Percentiles rank a stretch among this genome's conserved stretches.
Conservation (phyloP, 1,140 invertebrate species). For the Drosophila subobscura region DNA sequence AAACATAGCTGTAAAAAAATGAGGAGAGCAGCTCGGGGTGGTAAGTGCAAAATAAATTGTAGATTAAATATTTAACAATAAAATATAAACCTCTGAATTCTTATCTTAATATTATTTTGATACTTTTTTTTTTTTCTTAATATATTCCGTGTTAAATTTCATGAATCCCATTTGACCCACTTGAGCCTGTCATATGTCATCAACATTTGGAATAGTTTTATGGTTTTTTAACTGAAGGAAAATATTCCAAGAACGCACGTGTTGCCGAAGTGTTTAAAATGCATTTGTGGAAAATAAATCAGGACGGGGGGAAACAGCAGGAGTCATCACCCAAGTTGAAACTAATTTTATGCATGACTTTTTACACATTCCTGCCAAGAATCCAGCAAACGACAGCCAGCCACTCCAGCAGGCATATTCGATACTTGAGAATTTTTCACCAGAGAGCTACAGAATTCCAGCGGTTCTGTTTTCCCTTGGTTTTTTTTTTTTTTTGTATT, state of each 20-base stretch:
- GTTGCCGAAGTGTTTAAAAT: constrained; percentile 72
- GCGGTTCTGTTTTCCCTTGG: constrained; percentile 27
- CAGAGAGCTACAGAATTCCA: constrained; percentile 61
- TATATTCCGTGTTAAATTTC: constrained; percentile 53
- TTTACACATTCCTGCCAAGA: constrained; percentile 78
- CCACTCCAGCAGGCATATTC: constrained; percentile 52
- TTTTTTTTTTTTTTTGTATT: constrained; percentile 18
- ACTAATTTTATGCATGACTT: constrained; percentile 82
- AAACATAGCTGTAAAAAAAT: too few species aligned
- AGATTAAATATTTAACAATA: too few species aligned
- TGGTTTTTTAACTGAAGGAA: constrained; percentile 57
- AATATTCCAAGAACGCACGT: constrained; percentile 75
- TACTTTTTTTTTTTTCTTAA: constrained; percentile 3
- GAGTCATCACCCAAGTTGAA: constrained; percentile 73
- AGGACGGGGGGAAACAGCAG: constrained; percentile 32
- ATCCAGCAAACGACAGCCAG: constrained; percentile 70
- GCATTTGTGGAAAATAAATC: constrained; percentile 68
- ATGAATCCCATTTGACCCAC: constrained; percentile 41
- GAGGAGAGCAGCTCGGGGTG: too few species aligned
- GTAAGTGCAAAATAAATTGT: too few species aligned
- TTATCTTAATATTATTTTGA: background rate
- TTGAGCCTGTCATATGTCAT: constrained; percentile 70
- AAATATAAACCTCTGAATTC: too few species aligned
- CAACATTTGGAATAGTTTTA: constrained; percentile 43
- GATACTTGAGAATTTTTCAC: constrained; percentile 70